These are phyloP conservation scores for Lycopodina hypogea DNA, from an alignment of 37 sponge, comb jelly and placozoan species.

Conservation along the genomic window DNA sequence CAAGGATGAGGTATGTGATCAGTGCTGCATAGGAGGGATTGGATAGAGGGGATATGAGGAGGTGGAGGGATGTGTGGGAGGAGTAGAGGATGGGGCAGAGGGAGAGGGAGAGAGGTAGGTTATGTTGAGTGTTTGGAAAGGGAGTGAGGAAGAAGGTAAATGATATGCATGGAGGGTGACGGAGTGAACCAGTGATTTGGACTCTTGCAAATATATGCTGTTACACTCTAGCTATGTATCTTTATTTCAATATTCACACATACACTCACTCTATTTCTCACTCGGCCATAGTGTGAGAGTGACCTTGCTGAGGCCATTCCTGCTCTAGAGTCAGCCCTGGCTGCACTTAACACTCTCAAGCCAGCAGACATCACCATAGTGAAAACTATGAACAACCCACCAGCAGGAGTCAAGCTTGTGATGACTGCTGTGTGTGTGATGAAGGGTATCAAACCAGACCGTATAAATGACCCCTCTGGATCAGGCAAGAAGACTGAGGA, in stretches of 20 bases:
- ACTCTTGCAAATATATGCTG: no score
- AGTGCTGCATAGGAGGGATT: background rate
- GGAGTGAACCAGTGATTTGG: no score
- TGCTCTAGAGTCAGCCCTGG: constrained; percentile 93
- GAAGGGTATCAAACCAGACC: constrained; percentile 96
- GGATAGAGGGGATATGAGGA: background rate
- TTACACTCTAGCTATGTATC: no score
- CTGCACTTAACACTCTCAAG: constrained; percentile 96
- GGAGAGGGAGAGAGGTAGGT: no score
- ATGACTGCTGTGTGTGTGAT: constrained; percentile 98
- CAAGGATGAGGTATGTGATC: constrained; percentile 79
- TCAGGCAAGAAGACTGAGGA: constrained; percentile 79
- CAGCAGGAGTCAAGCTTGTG: constrained; percentile 96
- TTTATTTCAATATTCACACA: no score
- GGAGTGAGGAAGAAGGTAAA: no score
- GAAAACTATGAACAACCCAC: constrained; percentile 95
- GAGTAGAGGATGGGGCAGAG: no score
- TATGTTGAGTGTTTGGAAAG: no score
- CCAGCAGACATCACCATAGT: constrained; percentile 97
- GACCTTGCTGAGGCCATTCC: constrained; percentile 99
- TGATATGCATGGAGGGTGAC: no score
- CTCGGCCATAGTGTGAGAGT: constrained; percentile 80
- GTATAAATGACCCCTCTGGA: constrained; percentile 85
- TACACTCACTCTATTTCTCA: background rate
- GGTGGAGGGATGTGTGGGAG: background rate